These are phyloP conservation scores for Psophia crepitans DNA, from an alignment of 2,113 vertebrate species.

Conservation along the genomic window DNA sequence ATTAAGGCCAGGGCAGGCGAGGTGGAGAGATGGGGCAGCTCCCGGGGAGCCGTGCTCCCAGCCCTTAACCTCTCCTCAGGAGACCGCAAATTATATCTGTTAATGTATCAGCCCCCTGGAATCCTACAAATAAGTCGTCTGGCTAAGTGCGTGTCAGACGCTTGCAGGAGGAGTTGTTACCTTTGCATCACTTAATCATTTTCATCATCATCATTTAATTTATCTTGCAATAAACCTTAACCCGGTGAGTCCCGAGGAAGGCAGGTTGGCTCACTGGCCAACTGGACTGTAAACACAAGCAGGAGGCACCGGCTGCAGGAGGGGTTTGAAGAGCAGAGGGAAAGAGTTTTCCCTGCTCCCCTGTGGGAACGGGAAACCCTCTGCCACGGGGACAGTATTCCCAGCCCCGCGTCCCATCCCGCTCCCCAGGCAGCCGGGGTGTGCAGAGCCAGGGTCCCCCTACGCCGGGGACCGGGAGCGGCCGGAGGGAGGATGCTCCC, in stretches of 20 bases:
- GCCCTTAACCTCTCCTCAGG: slow-evolving; percentile 88
- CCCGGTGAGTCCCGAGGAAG: background rate
- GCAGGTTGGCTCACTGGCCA: background rate
- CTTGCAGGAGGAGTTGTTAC: background rate
- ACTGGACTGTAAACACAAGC: background rate
- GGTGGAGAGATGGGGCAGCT: slow-evolving; percentile 73
- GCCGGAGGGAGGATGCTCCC: background rate
- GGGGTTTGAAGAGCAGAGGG: background rate
- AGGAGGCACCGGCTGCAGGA: background rate
- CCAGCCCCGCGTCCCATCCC: background rate
- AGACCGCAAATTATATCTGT: slow-evolving; percentile 77
- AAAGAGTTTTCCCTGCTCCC: background rate
- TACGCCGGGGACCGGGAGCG: rapidly evolving
- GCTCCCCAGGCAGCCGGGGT: background rate
- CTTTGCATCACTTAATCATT: slow-evolving; percentile 44
- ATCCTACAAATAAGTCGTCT: slow-evolving; percentile 64
- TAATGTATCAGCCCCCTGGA: slow-evolving; percentile 73
- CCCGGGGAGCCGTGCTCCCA: slow-evolving; percentile 76
- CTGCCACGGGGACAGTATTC: background rate
- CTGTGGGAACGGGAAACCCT: background rate
- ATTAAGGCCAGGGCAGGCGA: slow-evolving; percentile 85
- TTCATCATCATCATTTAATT: slow-evolving; percentile 37
- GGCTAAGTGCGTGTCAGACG: slow-evolving; percentile 48
- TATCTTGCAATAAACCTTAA: slow-evolving; percentile 26
- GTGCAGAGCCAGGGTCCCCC: rapidly evolving